Base-by-base conservation (phyloP, 2,888 invertebrate genomes). In the Epirrita christyi region DNA sequence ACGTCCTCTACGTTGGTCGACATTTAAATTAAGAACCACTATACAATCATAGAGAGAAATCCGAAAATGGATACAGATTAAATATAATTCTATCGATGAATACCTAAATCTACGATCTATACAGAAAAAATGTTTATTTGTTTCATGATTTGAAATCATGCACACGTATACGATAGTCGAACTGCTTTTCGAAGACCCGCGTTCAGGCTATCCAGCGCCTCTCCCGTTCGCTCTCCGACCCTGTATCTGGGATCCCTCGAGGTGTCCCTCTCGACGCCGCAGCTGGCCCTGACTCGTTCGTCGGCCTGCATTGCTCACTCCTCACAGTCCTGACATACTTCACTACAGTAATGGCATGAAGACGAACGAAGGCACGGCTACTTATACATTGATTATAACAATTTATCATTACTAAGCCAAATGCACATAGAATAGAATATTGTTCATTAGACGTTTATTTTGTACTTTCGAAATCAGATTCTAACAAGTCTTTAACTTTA, bases 31-130 rank as follows among this genome's bases (percentile, higher is more conserved):
- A 90, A 89, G 88, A 90, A 87, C 87, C 89, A 88, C 90, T 91
- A 91, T 91, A 91, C 89, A 90, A 86, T 90, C 87, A 90, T 91
- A 91, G 91, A 91, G 91, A 92, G 91, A 90, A 91, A 88, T 89
- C 90, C 91, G 84, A 90, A 88, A 87, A 81, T 88, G 89, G 88
- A 90, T 91, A 91, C 88, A 86, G 87, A 84, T 91, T 90, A 87
- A 85, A 88, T 89, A 89, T 89, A 88, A 86, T 88, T 90, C 86
- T 88, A 87, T 88, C 87, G 85, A 84, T 88, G 87, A 90, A 86
- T 89, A 82, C 82, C 90, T 89, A 89, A 83, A 66, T 64, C 91
- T 91, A 91, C 86, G 78, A 86, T 75, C 82, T 88, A 84, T 88
- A 91, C 89, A 89, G 84, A 88, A 86, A 21, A 89, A 86, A 87